Conservation (phyloP, 2,113 vertebrate species). For the Otolemur garnettii region DNA sequence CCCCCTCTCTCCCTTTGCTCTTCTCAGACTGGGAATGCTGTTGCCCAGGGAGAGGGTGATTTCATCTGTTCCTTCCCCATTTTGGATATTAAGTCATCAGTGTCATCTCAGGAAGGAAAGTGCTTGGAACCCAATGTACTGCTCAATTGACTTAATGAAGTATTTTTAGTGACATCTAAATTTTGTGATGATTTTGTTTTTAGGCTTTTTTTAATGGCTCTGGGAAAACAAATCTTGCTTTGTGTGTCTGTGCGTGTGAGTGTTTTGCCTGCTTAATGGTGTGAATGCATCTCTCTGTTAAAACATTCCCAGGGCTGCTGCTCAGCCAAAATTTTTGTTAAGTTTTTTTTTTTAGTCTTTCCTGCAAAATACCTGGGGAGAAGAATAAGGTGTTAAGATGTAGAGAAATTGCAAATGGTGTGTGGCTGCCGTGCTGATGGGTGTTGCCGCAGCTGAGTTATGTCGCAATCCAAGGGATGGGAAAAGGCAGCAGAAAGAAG, state of each 20-base stretch:
- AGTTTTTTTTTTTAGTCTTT: constrained; percentile 12
- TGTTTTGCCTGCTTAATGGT: constrained; percentile 48
- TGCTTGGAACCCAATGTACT: neutral
- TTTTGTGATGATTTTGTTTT: neutral
- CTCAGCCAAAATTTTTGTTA: constrained; percentile 27
- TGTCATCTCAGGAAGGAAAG: constrained; percentile 5
- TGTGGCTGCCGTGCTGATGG: constrained; percentile 43
- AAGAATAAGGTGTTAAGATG: constrained; percentile 49
- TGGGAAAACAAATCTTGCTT: neutral
- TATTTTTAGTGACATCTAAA: constrained; percentile 57
- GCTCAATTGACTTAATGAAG: constrained; percentile 33
- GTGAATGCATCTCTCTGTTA: constrained; percentile 31
- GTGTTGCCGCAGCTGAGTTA: constrained; percentile 39
- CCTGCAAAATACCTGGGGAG: constrained; percentile 40
- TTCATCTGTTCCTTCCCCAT: neutral
- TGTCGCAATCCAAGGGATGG: neutral
- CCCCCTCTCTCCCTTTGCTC: neutral
- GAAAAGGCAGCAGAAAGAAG: neutral
- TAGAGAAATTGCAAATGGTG: constrained; percentile 48
- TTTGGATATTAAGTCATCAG: constrained; percentile 23
- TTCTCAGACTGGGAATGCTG: neutral
- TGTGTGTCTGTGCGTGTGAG: neutral
- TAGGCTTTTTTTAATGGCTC: neutral
- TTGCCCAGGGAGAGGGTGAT: neutral
- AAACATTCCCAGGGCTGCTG: constrained; percentile 27